Conservation (phyloP, 2,888 invertebrate species). For the Rhodophaea formosa region DNA sequence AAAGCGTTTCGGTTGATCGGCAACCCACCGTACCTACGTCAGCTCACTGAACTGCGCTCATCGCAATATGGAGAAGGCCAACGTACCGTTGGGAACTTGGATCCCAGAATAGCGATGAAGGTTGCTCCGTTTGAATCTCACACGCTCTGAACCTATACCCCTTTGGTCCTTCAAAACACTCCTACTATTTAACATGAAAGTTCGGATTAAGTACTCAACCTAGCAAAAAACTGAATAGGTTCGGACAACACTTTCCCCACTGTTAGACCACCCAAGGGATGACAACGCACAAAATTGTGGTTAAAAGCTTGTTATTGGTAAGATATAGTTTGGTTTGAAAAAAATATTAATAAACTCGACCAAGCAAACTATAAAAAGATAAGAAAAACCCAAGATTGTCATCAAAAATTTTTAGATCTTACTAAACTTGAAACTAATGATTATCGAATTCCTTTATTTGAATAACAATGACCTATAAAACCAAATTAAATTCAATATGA, state of each 20-base stretch:
- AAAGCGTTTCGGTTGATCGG: too few relatives aligned
- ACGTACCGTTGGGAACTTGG: slow-evolving; percentile 53
- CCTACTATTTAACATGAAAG: too few relatives aligned
- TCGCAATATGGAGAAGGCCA: slow-evolving; percentile 73
- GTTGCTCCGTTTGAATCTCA: slow-evolving; percentile 64
- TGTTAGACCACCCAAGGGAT: too few relatives aligned
- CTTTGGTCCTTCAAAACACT: background rate
- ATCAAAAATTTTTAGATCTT: background rate
- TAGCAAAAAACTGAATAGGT: too few relatives aligned
- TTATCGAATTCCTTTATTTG: background rate
- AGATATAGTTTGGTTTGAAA: too few relatives aligned
- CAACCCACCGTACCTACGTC: slow-evolving; percentile 41
- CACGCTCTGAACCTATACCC: slow-evolving; percentile 43
- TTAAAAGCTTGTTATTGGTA: too few relatives aligned
- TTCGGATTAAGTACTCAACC: too few relatives aligned
- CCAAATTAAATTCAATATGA: background rate
- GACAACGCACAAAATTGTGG: too few relatives aligned
- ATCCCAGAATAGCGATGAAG: slow-evolving; percentile 72
- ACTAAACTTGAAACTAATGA: background rate
- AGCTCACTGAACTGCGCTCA: slow-evolving; percentile 50
- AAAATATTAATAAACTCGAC: too few relatives aligned
- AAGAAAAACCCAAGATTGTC: background rate
- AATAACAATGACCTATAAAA: background rate
- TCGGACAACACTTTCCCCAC: too few relatives aligned
- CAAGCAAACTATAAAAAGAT: too few relatives aligned